These are phyloP conservation scores for Cryptotis parvus DNA, from an alignment of 2,113 vertebrate genomes.

Conservation along the genomic window DNA sequence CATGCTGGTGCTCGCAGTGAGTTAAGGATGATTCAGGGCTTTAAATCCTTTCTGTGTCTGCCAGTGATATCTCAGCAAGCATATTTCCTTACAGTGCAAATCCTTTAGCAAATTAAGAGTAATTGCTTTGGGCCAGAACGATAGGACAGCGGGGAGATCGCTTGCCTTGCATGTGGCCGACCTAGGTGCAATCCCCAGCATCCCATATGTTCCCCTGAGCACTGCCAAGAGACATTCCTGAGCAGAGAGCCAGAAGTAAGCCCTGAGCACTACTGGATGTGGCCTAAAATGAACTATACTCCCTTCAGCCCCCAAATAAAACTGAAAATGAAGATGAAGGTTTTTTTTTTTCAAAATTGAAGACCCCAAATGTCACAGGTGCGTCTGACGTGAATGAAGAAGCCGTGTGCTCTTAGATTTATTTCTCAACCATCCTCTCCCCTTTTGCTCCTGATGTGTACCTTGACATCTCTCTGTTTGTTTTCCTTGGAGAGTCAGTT, in stretches of 20 bases:
- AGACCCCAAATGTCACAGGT: background rate
- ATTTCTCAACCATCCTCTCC: background rate
- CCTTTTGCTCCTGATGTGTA: background rate
- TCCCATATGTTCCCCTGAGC: no score
- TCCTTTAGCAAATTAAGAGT: slow-evolving; percentile 24
- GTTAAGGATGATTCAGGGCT: background rate
- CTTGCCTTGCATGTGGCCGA: no score
- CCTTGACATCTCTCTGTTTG: slow-evolving; percentile 44
- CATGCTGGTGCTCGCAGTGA: background rate
- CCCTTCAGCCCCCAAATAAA: no score
- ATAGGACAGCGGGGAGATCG: no score
- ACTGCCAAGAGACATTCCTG: no score
- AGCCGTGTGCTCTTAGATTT: background rate
- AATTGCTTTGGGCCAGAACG: background rate
- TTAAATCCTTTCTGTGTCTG: background rate
- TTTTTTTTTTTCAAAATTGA: no score
- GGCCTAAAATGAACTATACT: no score
- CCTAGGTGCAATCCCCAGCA: no score
- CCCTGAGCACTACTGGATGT: no score
- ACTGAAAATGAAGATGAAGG: no score
- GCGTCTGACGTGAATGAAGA: background rate
- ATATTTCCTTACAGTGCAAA: slow-evolving; percentile 44
- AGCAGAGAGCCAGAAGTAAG: no score
- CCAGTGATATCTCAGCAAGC: background rate
- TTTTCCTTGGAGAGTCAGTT: slow-evolving; percentile 32